Percentiles rank a stretch among this genome's conserved stretches.
Conservation (phyloP, 1,140 invertebrate species). For the Paraescarpia echinospica region DNA sequence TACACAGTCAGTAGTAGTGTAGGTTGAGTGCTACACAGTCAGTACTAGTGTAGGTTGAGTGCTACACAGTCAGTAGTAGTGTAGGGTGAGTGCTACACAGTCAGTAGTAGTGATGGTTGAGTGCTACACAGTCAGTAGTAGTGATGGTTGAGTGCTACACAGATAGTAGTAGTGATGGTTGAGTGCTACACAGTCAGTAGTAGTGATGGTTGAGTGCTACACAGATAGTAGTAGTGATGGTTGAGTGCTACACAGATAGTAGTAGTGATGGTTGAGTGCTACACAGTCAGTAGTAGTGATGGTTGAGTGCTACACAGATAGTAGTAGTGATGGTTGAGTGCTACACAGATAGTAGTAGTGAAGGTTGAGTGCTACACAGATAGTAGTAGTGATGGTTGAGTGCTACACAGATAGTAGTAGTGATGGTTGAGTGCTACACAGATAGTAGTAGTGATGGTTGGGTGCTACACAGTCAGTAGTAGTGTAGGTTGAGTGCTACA, state of each 20-base stretch:
- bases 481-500: constrained; percentile 25
- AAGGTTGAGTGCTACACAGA: too few relatives aligned
- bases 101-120: background rate
- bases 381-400: background rate
- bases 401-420: background rate
- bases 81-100: constrained; percentile 48
- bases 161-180: too few relatives aligned
- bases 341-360: background rate
- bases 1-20: background rate
- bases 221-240: too few relatives aligned
- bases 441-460: background rate
- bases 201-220: too few relatives aligned
- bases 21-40: background rate
- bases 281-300: too few relatives aligned
- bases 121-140: too few relatives aligned
- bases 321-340: background rate
- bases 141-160: too few relatives aligned
- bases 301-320: background rate
- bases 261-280: too few relatives aligned
- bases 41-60: background rate
- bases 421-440: background rate
- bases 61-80: constrained; percentile 47
- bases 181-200: too few relatives aligned
- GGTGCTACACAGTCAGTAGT: constrained; percentile 47
- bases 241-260: too few relatives aligned